Conservation (phyloP, 2,888 invertebrate genomes). For the Acanthosoma haemorrhoidale region DNA sequence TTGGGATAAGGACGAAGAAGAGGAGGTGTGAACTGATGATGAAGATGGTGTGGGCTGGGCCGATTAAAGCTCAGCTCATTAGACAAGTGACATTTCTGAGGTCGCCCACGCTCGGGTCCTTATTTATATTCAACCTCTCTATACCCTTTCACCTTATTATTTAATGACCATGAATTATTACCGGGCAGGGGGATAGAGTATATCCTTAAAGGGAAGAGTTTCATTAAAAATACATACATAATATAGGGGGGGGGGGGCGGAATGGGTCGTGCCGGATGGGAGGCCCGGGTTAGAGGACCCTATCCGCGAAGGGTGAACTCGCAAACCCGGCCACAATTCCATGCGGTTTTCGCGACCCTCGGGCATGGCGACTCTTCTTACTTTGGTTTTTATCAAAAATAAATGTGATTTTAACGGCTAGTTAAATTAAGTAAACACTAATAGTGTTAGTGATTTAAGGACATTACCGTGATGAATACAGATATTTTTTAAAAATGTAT, state of each 20-base stretch:
- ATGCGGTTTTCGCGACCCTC: too few relatives aligned
- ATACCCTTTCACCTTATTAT: slow-evolving; percentile 27
- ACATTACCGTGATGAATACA: too few relatives aligned
- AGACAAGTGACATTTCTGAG: slow-evolving; percentile 23
- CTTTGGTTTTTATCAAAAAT: too few relatives aligned
- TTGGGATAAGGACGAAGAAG: neutral
- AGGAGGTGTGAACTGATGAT: slow-evolving; percentile 9
- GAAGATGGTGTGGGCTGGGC: slow-evolving; percentile 18
- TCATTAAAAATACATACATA: neutral
- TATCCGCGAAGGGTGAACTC: too few relatives aligned
- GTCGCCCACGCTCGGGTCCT: slow-evolving; percentile 11
- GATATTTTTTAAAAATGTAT: too few relatives aligned
- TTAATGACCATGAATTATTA: slow-evolving; percentile 26
- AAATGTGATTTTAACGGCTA: too few relatives aligned
- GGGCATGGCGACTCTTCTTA: too few relatives aligned
- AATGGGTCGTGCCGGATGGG: neutral
- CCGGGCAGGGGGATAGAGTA: neutral
- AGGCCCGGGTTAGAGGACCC: too few relatives aligned
- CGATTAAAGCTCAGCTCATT: slow-evolving; percentile 21
- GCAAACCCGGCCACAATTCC: too few relatives aligned
- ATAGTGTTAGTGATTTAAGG: too few relatives aligned
- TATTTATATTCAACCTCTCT: slow-evolving; percentile 26
- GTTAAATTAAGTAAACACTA: too few relatives aligned
- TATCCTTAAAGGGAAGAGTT: neutral
- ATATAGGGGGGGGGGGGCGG: neutral